Evolutionary conservation across 1,140 invertebrate genomes (phyloP).

Genomic region (Drosophila rhopaloa): DNA sequence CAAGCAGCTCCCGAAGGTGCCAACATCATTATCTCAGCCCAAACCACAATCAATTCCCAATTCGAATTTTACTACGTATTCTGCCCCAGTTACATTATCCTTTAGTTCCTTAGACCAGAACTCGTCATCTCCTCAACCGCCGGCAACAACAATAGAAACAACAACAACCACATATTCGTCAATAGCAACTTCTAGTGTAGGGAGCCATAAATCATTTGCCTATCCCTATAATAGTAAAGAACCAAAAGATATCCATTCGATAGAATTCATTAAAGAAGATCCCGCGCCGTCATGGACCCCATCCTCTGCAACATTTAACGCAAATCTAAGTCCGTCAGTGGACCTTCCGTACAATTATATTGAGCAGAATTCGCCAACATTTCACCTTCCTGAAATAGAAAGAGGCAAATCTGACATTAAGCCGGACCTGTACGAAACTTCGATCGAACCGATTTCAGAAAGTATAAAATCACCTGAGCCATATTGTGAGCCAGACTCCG

Average conservation of each 20-base stretch:
- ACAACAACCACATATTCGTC: not conserved
- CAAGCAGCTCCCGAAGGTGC: conserved; percentile 73
- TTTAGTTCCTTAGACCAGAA: conserved; percentile 15
- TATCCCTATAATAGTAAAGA: conserved; percentile 3
- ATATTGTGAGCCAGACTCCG: conserved; percentile 18
- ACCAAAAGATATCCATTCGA: not conserved
- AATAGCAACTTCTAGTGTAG: not conserved
- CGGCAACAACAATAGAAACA: not conserved
- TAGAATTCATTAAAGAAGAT: not conserved
- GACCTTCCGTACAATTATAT: conserved; percentile 9
- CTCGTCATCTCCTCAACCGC: conserved; percentile 16
- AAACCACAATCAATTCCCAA: conserved; percentile 11
- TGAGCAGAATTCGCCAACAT: not conserved
- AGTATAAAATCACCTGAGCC: conserved; percentile 1
- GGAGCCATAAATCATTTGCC: not conserved
- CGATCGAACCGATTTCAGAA: conserved; percentile 1
- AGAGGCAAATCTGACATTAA: not conserved
- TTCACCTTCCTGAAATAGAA: not conserved
- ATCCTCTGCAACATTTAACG: conserved; percentile 1
- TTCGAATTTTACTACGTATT: not conserved
- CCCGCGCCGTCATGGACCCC: not conserved
- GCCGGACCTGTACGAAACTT: not conserved
- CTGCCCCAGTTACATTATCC: conserved; percentile 18
- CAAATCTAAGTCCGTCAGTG: not conserved
- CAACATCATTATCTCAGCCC: conserved; percentile 18